Conservation (phyloP, 2,888 invertebrate genomes). For the Epinotia ramella region DNA sequence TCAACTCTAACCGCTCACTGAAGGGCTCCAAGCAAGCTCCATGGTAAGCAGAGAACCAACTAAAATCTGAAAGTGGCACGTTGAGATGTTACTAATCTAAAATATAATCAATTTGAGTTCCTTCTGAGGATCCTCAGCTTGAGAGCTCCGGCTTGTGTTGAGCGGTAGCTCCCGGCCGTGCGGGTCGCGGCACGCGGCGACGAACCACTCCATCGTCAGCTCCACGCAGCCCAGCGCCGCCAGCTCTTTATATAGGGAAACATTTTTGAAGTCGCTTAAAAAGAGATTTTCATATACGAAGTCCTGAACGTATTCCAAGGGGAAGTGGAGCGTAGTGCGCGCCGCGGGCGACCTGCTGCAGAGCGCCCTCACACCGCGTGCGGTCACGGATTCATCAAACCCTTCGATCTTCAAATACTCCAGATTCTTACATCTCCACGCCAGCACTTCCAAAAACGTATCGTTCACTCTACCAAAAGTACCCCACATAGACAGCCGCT, state of each 20-base stretch:
- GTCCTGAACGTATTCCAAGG: not conserved
- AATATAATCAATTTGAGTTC: not conserved
- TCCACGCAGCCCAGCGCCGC: not conserved
- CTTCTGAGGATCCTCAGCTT: not conserved
- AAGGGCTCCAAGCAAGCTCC: too few relatives aligned
- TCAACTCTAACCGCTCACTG: too few relatives aligned
- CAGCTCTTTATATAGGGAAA: not conserved
- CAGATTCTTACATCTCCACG: not conserved
- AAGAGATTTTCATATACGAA: too few relatives aligned
- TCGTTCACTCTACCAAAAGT: not conserved
- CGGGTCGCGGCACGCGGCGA: not conserved
- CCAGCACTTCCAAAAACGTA: not conserved
- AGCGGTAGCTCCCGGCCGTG: not conserved
- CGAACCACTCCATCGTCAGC: not conserved
- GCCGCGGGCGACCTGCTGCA: not conserved
- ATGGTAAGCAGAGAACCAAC: too few relatives aligned
- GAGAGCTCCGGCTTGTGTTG: not conserved
- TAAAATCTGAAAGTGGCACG: too few relatives aligned
- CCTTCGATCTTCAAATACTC: not conserved
- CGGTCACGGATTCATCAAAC: not conserved
- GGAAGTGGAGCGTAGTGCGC: not conserved
- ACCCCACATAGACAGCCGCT: not conserved
- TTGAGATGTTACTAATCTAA: not conserved
- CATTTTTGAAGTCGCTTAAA: too few relatives aligned
- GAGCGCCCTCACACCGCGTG: not conserved